These are phyloP conservation scores for Heliothis subflexa DNA, from an alignment of 1,140 invertebrate species.

Conservation along the genomic window DNA sequence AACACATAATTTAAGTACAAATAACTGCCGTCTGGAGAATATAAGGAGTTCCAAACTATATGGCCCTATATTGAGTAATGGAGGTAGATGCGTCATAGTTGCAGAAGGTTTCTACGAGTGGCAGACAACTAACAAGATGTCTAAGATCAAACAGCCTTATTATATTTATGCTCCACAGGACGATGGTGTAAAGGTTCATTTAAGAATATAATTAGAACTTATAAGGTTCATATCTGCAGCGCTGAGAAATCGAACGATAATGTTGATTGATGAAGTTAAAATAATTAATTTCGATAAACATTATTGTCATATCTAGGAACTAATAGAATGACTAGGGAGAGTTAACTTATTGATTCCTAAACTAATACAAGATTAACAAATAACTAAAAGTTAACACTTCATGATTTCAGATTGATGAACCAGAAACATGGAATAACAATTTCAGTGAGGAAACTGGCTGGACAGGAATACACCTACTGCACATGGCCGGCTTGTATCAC, in stretches of 20 bases:
- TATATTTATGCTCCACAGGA: constrained; percentile 90
- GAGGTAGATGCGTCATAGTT: constrained; percentile 92
- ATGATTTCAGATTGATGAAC: constrained; percentile 87
- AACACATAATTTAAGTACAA: constrained; percentile 91
- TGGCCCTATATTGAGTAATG: constrained; percentile 88
- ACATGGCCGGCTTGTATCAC: constrained; percentile 93
- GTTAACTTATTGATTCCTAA: too few relatives aligned
- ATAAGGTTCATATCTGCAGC: too few relatives aligned
- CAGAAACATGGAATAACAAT: constrained; percentile 83
- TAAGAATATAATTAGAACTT: too few relatives aligned
- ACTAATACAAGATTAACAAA: too few relatives aligned
- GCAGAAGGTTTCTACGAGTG: constrained; percentile 96
- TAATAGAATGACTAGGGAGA: not conserved
- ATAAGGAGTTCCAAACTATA: constrained; percentile 90
- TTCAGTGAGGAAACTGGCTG: constrained; percentile 87
- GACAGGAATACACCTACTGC: constrained; percentile 89
- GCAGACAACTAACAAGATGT: constrained; percentile 90
- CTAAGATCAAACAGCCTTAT: constrained; percentile 91
- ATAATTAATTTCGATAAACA: not conserved
- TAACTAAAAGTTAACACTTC: too few relatives aligned
- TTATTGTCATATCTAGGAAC: too few relatives aligned
- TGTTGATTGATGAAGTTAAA: too few relatives aligned
- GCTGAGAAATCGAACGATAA: too few relatives aligned
- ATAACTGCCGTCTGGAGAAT: constrained; percentile 93
- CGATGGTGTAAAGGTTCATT: constrained; percentile 70